Conservation (phyloP, 2,888 invertebrate genomes). For the Tryphoninae sp. region DNA sequence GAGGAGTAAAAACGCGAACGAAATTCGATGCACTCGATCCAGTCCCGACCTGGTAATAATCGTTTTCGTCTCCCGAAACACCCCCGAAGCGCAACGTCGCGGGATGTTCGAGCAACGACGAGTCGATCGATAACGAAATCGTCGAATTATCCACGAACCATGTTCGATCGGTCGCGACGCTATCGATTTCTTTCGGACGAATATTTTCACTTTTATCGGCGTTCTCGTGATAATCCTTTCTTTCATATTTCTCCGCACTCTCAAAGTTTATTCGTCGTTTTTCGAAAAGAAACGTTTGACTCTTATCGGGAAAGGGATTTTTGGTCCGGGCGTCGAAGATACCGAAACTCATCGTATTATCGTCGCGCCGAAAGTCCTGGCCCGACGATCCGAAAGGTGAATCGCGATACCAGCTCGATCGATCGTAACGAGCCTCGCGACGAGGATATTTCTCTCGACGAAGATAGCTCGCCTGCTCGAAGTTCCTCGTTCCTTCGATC, state of each 20-base stretch:
- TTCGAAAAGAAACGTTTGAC: neutral
- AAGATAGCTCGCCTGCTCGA: slow-evolving; percentile 69
- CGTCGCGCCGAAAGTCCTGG: slow-evolving; percentile 19
- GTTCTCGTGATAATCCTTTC: neutral
- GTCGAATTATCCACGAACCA: neutral
- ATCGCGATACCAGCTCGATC: slow-evolving; percentile 27
- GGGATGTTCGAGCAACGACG: neutral
- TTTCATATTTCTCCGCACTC: neutral
- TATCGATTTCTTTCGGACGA: neutral
- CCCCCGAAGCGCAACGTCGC: neutral
- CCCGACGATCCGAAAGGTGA: neutral
- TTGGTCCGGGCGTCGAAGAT: neutral
- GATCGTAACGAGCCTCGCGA: slow-evolving; percentile 63
- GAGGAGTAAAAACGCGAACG: too few species aligned
- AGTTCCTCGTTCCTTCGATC: slow-evolving; percentile 61
- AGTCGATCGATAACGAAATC: neutral
- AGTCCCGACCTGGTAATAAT: too few species aligned
- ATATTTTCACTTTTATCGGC: neutral
- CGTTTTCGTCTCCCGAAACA: too few species aligned
- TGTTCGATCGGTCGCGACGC: neutral
- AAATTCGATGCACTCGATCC: too few species aligned
- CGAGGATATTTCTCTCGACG: slow-evolving; percentile 72
- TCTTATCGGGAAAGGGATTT: neutral
- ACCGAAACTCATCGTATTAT: slow-evolving; percentile 13
- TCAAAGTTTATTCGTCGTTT: neutral